Percentiles rank a stretch among this genome's conserved stretches.
phyloP scores from a whole-genome alignment of 2,113 vertebrate genomes.

The Toxostoma redivivum region DNA sequence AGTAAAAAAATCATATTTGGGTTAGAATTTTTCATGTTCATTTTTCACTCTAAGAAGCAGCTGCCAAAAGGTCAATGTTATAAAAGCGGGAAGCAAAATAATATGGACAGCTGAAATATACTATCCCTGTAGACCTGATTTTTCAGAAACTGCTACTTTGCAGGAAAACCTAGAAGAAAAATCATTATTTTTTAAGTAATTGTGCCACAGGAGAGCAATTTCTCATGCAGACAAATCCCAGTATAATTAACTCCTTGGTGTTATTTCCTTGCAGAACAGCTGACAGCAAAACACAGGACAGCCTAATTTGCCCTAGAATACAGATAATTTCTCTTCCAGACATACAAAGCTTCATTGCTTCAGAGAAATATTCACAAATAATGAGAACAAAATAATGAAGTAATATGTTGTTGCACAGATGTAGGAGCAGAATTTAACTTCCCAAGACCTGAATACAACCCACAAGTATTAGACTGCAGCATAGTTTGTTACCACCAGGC shows the following conservation, averaged over 20 bases:
- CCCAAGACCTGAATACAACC: not conserved
- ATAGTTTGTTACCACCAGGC: not conserved
- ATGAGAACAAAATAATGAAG: not conserved
- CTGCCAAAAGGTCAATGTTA: not conserved
- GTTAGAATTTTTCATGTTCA: not conserved
- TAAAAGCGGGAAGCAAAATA: not conserved
- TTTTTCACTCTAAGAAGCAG: not conserved
- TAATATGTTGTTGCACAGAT: not conserved
- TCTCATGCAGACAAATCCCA: not conserved
- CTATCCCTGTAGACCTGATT: not conserved
- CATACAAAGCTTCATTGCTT: not conserved
- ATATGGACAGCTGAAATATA: not conserved
- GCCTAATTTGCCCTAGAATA: not conserved
- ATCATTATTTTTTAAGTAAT: not conserved
- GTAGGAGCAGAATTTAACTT: not conserved
- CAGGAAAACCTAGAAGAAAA: not conserved
- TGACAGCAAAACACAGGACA: not conserved
- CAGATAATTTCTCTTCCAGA: not conserved
- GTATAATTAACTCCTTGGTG: not conserved
- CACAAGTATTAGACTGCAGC: not conserved
- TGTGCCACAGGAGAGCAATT: not conserved
- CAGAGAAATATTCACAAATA: not conserved
- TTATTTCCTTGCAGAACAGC: not conserved
- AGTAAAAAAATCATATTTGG: accelerated
- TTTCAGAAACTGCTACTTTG: not conserved